phyloP scores from a whole-genome alignment of 1,140 invertebrate species.

The Bombus cullumanus region DNA sequence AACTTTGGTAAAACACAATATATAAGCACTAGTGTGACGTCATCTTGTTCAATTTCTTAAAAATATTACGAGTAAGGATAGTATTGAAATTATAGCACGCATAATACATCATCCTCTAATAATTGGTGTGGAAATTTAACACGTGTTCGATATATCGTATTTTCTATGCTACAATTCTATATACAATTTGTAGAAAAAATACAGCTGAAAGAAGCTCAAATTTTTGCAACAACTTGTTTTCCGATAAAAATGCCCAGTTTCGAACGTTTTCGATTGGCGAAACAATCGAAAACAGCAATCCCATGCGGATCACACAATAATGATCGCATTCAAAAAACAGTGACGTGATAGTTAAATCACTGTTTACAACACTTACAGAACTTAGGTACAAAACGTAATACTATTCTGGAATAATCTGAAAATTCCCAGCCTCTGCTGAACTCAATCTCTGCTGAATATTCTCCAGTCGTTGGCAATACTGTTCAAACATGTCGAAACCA shows the following conservation, averaged over 20 bases:
- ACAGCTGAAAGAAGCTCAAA: constrained; percentile 1
- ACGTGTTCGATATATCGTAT: constrained; percentile 1
- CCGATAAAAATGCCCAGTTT: constrained; percentile 63
- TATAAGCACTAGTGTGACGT: background rate
- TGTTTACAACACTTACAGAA: constrained; percentile 39
- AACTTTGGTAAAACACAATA: constrained; percentile 49
- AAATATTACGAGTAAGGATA: background rate
- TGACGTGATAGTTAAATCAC: constrained; percentile 27
- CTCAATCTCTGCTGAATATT: constrained; percentile 60
- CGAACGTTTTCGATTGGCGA: constrained; percentile 19
- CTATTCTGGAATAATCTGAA: constrained; percentile 59
- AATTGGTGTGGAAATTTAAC: constrained; percentile 29
- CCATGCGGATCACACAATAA: constrained; percentile 40
- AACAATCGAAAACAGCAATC: constrained; percentile 59
- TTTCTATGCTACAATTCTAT: constrained; percentile 37
- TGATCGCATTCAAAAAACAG: constrained; percentile 42
- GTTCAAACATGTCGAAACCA: constrained; percentile 23
- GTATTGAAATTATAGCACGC: constrained; percentile 12
- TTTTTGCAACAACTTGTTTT: constrained; percentile 14
- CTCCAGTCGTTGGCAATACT: constrained; percentile 58
- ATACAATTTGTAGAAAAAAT: constrained; percentile 48
- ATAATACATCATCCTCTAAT: background rate
- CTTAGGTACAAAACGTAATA: constrained; percentile 46
- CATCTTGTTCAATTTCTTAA: background rate
- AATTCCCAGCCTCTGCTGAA: constrained; percentile 55